Conservation (phyloP, 2,797 vertebrate genomes). For the Tauraco hartlaubi region DNA sequence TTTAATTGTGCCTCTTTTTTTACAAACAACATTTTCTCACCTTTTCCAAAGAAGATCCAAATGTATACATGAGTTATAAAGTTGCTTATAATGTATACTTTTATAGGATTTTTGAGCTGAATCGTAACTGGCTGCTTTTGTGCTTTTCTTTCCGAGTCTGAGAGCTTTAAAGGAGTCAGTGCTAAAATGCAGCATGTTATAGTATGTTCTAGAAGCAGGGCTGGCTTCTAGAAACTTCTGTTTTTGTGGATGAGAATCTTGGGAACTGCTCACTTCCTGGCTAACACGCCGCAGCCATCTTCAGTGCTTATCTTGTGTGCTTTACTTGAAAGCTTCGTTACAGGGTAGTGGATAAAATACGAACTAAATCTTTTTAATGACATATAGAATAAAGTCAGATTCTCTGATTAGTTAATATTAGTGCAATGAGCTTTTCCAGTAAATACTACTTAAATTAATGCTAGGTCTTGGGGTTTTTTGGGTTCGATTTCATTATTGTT, state of each 20-base stretch:
- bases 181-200: not conserved
- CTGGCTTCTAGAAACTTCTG: not conserved
- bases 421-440: not conserved
- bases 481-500: too few species aligned
- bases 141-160: constrained; percentile 20
- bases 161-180: constrained; percentile 22
- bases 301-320: not conserved
- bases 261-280: not conserved
- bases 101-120: not conserved
- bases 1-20: not conserved
- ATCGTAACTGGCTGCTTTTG: not conserved
- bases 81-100: not conserved
- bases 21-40: not conserved
- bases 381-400: not conserved
- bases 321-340: not conserved
- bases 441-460: not conserved
- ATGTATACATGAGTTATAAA: not conserved
- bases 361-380: not conserved
- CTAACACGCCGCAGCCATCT: not conserved
- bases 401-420: not conserved
- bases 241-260: constrained; percentile 12
- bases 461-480: not conserved
- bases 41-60: not conserved
- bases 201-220: constrained; percentile 40
- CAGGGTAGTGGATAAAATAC: not conserved